Evolutionary conservation across 2,888 invertebrate species (phyloP), one percentile per base, ranked within the genome.

Genomic region (Aphodius granarius): DNA sequence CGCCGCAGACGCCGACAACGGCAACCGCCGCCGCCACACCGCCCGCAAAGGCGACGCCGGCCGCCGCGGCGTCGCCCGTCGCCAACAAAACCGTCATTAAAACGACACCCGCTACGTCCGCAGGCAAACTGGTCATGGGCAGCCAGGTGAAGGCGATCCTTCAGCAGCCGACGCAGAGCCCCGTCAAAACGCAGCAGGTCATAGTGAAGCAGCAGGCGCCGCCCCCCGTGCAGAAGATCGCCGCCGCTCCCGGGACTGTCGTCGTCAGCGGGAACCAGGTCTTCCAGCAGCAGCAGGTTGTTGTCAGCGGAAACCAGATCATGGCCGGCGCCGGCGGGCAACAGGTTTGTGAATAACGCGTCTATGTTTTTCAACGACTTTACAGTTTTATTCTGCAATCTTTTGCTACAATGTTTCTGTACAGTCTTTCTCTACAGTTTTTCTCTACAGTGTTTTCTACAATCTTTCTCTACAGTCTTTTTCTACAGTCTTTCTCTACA

Each of bases 301-400:
- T 87, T 9, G 82, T 87, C 16, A 83, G 86, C 17, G 83, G 85
- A n/a, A 86, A 85, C 80, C 87, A 87, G 79, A 83, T 87, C n/a
- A 82, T 86, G 75, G 80, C 82, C 3, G 81, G 82, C 20, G 83
- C 88, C 18, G 77, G 86, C 76, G 87, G 89, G 72, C 91, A 91
- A 80, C 86, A 86, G 84, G 86, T 86, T 79, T 73, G 75, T 71
- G 22, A 43, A 6, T 43, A 43, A 43, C 3, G n/a, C n/a, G n/a
- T n/a, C n/a, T n/a, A n/a, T n/a, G n/a, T n/a, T n/a, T n/a, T n/a
- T n/a, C n/a, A n/a, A n/a, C n/a, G n/a, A n/a, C n/a, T n/a, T n/a
- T n/a, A n/a, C n/a, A n/a, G n/a, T n/a, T n/a, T n/a, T n/a, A n/a
- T n/a, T n/a, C n/a, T n/a, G n/a, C n/a, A n/a, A n/a, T n/a, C n/a